These are phyloP conservation scores for Bombus superbus DNA, from an alignment of 1,140 invertebrate genomes.

Conservation along the genomic window DNA sequence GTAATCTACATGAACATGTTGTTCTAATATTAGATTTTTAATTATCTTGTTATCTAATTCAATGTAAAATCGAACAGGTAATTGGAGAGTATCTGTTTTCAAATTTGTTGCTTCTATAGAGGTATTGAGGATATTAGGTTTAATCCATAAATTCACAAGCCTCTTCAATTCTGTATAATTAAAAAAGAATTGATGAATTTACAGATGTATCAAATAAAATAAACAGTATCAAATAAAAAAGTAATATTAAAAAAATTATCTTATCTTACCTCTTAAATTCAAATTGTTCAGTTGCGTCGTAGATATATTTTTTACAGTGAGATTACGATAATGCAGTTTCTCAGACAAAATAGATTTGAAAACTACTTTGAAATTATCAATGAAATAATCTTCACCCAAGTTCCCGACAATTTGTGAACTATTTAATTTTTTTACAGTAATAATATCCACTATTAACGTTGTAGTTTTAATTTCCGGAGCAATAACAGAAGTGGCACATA, in stretches of 20 bases:
- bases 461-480: slow-evolving; percentile 60
- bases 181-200: not conserved
- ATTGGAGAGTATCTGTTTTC: slow-evolving; percentile 41
- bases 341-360: slow-evolving; percentile 40
- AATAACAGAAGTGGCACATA: slow-evolving; percentile 52
- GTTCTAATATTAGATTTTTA: slow-evolving; percentile 56
- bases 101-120: slow-evolving; percentile 53
- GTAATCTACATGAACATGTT: slow-evolving; percentile 52
- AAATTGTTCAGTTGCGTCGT: slow-evolving; percentile 4
- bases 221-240: not conserved
- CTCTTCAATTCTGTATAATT: slow-evolving; percentile 50
- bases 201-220: slow-evolving; percentile 7
- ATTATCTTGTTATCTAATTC: slow-evolving; percentile 45
- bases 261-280: slow-evolving; percentile 40
- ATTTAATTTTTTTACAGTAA: slow-evolving; percentile 54
- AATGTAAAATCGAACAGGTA: slow-evolving; percentile 43
- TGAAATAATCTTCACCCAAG: slow-evolving; percentile 39
- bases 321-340: slow-evolving; percentile 45
- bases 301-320: slow-evolving; percentile 48
- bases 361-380: slow-evolving; percentile 38
- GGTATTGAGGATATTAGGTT: slow-evolving; percentile 45
- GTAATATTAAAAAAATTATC: not conserved
- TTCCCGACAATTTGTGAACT: slow-evolving; percentile 57
- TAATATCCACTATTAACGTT: slow-evolving; percentile 49
- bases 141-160: slow-evolving; percentile 51